Evolutionary conservation across 2,113 vertebrate species (phyloP), one percentile per base, ranked within the genome.

Genomic region (Melozone crissalis): DNA sequence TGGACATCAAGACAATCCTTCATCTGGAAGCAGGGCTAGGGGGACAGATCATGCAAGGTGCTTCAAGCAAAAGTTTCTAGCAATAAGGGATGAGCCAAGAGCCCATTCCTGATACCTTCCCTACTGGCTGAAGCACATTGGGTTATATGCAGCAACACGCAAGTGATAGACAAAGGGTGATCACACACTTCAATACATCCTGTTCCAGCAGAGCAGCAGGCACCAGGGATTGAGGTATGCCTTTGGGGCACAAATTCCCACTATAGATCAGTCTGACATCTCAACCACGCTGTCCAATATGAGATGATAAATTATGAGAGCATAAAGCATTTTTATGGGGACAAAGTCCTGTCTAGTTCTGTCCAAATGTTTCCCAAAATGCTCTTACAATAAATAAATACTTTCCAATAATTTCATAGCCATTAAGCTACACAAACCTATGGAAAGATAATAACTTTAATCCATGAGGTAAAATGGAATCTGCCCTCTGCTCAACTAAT

Each of bases 11-110:
- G 57, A 52, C 35, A 54, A 62, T 47, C 11, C 27, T 52, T 41
- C 28, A 31, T 31, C 26, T 14, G 61, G 23, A 82, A 75, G 47
- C 15, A 76, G 13, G 10, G 10, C 55, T 52, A 49, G 39, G 2
- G 13, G 11, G 13, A 73, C 0, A 0, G 61, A 68, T 33, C 33
- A 83, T 3, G 2, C 0, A 0, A 78, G 13, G 23, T 33, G 30
- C 47, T 31, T 69, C 54, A 58, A 80, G 18, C 49, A 39, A 66
- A 65, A 30, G 33, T 41, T 95, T 85, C 49, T 20, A 83, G 37
- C 37, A 84, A 31, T 4, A 24, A 74, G 51, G 33, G 10, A 35
- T 41, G 23, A 65, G 73, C 33, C 84, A 84, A 77, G 20, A 78
- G 35, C 8, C 11, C 16, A 11, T 66, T 67, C 84, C 62, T 65